Evolutionary conservation across 2,797 vertebrate genomes (phyloP).

Genomic region (Muscicapa comitata): DNA sequence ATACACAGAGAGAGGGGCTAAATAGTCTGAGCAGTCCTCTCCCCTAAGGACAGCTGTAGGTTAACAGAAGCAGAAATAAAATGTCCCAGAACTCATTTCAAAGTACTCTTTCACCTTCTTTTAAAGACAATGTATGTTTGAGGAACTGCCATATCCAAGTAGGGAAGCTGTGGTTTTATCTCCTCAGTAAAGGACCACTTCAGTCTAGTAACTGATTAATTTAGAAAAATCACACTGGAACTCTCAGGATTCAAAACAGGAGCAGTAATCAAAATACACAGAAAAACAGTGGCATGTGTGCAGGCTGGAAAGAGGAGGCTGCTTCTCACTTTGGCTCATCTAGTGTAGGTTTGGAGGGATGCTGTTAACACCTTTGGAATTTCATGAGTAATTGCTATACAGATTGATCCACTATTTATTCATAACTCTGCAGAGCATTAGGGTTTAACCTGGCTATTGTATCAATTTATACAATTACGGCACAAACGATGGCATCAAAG

Average conservation of each 20-base stretch:
- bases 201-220: not conserved
- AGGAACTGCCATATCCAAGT: not conserved
- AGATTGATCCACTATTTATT: not conserved
- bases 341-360: not conserved
- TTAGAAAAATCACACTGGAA: not conserved
- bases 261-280: accelerated
- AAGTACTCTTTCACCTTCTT: not conserved
- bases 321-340: not conserved
- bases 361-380: not conserved
- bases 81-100: not conserved
- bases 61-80: not conserved
- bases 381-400: not conserved
- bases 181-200: not conserved
- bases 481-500: not conserved
- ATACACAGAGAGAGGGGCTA: not conserved
- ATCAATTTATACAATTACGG: not conserved
- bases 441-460: not conserved
- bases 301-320: not conserved
- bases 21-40: not conserved
- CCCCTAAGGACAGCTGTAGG: not conserved
- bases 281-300: not conserved
- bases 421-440: not conserved
- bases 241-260: not conserved
- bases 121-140: not conserved
- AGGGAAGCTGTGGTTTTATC: not conserved